phyloP scores from a whole-genome alignment of 1,140 invertebrate genomes.

The Bombyx mori region DNA sequence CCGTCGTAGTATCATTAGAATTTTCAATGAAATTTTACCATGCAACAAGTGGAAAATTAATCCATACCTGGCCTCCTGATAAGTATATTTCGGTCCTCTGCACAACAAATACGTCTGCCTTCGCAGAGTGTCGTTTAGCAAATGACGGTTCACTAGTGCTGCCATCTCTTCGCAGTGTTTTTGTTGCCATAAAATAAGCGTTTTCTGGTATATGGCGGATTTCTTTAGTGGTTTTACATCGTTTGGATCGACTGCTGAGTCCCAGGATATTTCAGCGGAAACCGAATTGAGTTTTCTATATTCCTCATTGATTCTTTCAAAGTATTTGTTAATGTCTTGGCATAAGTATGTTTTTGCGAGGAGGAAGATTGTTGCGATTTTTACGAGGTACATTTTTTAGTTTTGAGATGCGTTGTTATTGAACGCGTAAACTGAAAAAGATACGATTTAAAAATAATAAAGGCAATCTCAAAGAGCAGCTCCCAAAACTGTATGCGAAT shows the following conservation, averaged over 20 bases:
- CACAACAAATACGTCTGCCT: constrained; percentile 44
- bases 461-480: too few species aligned
- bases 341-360: constrained; percentile 9
- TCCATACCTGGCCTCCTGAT: constrained; percentile 36
- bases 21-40: too few species aligned
- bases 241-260: constrained; percentile 29
- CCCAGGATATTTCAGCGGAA: constrained; percentile 40
- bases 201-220: constrained; percentile 27
- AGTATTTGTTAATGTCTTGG: constrained; percentile 20
- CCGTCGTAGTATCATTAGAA: too few species aligned
- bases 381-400: too few species aligned
- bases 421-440: too few species aligned
- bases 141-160: constrained; percentile 19
- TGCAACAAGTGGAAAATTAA: too few species aligned
- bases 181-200: constrained; percentile 34
- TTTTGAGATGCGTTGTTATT: too few species aligned
- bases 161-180: constrained; percentile 26
- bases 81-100: constrained; percentile 34
- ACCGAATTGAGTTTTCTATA: constrained; percentile 29
- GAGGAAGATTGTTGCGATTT: not conserved
- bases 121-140: constrained; percentile 34
- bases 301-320: constrained; percentile 35
- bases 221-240: constrained; percentile 17
- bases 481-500: too few species aligned
- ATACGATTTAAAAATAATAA: too few species aligned